phyloP scores from a whole-genome alignment of 2,797 vertebrate species.

The Clamator glandarius region DNA sequence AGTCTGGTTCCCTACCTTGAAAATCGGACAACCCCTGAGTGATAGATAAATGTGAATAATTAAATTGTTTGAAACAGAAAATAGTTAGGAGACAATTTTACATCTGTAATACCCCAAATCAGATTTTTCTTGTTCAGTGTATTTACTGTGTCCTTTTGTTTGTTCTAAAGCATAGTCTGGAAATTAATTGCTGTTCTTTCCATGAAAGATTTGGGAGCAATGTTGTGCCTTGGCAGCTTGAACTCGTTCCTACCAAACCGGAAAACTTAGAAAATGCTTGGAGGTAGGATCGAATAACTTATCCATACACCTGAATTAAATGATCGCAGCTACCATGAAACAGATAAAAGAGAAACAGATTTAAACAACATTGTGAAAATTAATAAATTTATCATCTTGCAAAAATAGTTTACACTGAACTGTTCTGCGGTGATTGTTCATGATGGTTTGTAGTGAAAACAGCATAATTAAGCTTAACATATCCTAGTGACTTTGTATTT shows the following conservation, averaged over 20 bases:
- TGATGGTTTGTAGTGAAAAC: background rate
- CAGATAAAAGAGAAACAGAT: background rate
- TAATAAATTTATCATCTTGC: background rate
- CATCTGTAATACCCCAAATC: background rate
- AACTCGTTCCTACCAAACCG: slow-evolving; percentile 70
- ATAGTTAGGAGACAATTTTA: background rate
- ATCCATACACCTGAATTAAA: background rate
- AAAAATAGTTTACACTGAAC: background rate
- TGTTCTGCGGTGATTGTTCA: background rate
- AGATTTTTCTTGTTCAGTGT: background rate
- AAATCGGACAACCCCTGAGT: background rate
- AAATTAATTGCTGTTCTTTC: background rate
- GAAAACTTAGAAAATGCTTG: slow-evolving; percentile 82
- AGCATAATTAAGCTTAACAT: background rate
- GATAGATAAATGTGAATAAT: background rate
- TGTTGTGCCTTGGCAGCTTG: slow-evolving; percentile 76
- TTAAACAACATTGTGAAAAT: background rate
- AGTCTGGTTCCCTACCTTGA: background rate
- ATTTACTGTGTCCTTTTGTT: background rate
- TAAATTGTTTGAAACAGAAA: background rate
- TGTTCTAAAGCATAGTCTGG: background rate
- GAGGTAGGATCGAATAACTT: slow-evolving; percentile 71
- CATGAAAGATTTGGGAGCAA: slow-evolving; percentile 79
- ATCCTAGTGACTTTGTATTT: background rate
- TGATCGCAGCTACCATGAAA: background rate